Base-by-base conservation (phyloP, 2,888 invertebrate genomes). In the Meiosimyza platycephala region DNA sequence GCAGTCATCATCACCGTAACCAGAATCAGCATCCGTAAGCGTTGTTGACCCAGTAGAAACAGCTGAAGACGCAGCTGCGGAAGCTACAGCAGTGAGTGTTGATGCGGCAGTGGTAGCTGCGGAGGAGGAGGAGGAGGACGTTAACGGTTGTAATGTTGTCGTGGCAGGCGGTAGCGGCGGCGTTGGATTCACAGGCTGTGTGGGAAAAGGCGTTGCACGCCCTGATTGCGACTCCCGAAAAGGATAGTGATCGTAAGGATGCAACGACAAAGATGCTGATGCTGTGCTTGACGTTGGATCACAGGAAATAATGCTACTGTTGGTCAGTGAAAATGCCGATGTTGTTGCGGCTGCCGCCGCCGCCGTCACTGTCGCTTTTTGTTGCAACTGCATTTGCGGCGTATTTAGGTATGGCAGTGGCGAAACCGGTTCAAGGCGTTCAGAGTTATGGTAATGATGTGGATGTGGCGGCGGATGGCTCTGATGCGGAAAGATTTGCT, bases 1-100 rank as follows among this genome's bases (percentile, higher is more conserved):
- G 83, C 90, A 89, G 80, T 93, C 92, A 75, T 92, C 91, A 86
- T 94, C 94, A 80, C 93, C 93, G 85, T 92, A 92, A 78, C 94
- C 94, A 22, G 93, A 93, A 86, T 93, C 93, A 68, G 90, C 91
- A 85, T 93, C 93, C 77, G 80, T 80, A 57, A 81, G 76, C 72
- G 74, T 77, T 51, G 77, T 78, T 71, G 71, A 64, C 18, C 73
- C 70, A 52, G 76, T 76, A 7, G 78, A 40, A 4, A 75, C 64
- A 11, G 59, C 76, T 13, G 64, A 79, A 60, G 75, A 63, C 48
- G 77, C 57, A 52, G 86, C 7, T 50, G 52, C 70, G 63, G 75
- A 28, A 12, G 5, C 54, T 2, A 74, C 13, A 6, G 66, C 50
- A 50, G 15, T 48, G 16, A 50, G 48, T 52, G 72, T 40, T 66